phyloP scores from a whole-genome alignment of 2,113 vertebrate species.

The Benitochromis conjunctus region DNA sequence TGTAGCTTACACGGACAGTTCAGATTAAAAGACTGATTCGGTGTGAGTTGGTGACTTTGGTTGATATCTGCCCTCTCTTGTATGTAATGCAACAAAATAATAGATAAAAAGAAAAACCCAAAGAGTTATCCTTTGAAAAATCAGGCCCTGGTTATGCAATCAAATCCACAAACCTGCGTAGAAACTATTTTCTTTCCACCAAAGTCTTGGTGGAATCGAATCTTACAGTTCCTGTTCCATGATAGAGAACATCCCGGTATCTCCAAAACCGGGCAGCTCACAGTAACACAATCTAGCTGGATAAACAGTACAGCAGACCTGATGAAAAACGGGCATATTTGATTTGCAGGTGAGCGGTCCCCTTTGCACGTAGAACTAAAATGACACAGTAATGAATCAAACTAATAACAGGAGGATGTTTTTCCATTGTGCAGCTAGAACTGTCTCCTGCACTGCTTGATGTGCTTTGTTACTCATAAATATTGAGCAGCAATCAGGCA shows the following conservation, averaged over 20 bases:
- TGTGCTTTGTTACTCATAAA: not conserved
- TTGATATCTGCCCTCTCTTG: not conserved
- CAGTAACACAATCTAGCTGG: not conserved
- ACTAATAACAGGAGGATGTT: not conserved
- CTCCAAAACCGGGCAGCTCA: not conserved
- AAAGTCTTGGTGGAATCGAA: no score
- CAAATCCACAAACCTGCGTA: not conserved
- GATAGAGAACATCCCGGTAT: not conserved
- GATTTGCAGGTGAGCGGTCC: not conserved
- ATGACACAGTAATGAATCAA: not conserved
- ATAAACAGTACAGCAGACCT: not conserved
- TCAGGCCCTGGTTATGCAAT: not conserved
- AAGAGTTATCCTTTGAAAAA: not conserved
- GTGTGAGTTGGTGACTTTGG: not conserved
- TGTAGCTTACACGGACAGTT: not conserved
- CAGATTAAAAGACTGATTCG: not conserved
- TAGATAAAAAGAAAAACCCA: not conserved
- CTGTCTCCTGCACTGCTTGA: not conserved
- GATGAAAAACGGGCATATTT: not conserved
- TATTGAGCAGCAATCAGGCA: slow-evolving; percentile 1
- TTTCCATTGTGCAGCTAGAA: not conserved
- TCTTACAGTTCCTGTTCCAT: no score
- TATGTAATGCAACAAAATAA: not conserved
- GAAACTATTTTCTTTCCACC: not conserved
- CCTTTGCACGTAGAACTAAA: not conserved